phyloP scores from a whole-genome alignment of 2,113 vertebrate genomes.

The Lampris megalopsis region DNA sequence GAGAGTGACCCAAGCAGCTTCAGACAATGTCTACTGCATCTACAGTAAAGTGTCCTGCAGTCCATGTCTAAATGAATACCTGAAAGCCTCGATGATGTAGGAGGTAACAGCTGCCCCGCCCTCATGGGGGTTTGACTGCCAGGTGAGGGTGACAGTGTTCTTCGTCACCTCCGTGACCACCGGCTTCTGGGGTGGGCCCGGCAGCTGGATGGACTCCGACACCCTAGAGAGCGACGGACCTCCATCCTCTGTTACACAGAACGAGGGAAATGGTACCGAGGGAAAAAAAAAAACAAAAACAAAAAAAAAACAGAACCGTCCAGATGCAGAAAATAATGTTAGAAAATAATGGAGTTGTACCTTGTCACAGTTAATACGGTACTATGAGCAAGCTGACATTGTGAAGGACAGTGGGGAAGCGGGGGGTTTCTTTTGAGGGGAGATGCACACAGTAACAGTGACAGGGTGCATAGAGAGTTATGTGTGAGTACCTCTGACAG shows the following conservation, averaged over 20 bases:
- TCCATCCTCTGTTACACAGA: conserved; percentile 75
- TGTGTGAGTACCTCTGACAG: conserved; percentile 85
- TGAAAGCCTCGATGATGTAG: conserved; percentile 96
- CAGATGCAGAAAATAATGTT: not conserved
- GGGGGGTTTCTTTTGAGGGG: not conserved
- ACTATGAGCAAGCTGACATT: not conserved
- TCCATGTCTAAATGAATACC: conserved; percentile 74
- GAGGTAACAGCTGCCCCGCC: conserved; percentile 82
- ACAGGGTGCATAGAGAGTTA: conserved; percentile 35
- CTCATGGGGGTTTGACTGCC: conserved; percentile 86
- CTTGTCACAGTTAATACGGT: not conserved
- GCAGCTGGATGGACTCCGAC: conserved; percentile 83
- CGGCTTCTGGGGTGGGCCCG: conserved; percentile 90
- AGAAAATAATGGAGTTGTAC: not conserved
- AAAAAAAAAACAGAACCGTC: not conserved
- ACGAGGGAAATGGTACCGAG: not conserved
- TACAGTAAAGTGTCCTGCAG: too few species aligned
- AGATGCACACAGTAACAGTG: conserved; percentile 29
- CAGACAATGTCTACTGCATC: too few species aligned
- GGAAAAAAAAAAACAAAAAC: too few species aligned
- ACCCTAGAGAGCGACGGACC: conserved; percentile 69
- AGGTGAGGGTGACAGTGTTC: conserved; percentile 90
- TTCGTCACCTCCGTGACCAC: conserved; percentile 89
- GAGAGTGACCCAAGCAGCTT: not conserved
- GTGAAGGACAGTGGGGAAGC: conserved; percentile 10